Evolutionary conservation across 2,888 invertebrate genomes (phyloP).

Genomic region (Drosophila vallismaia): DNA sequence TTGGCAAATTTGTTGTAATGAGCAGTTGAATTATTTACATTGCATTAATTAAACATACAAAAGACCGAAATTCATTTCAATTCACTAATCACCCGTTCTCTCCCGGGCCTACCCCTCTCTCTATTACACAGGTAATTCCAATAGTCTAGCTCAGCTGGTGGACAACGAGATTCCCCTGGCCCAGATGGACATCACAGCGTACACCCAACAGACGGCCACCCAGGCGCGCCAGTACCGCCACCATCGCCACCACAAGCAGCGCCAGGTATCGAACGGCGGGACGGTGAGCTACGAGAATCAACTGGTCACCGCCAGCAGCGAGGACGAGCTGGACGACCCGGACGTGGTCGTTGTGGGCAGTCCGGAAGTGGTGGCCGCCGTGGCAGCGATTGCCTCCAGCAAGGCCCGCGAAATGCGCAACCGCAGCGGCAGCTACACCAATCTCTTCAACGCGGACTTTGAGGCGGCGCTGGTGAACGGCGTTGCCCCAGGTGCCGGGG

Average conservation of each 20-base stretch:
- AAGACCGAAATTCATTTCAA: conserved; percentile 25
- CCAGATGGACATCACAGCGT: conserved; percentile 81
- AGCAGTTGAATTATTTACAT: conserved; percentile 66
- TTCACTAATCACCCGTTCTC: conserved; percentile 46
- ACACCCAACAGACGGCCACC: conserved; percentile 63
- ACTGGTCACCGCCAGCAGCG: conserved; percentile 62
- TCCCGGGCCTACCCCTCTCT: neutral
- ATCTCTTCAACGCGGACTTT: conserved; percentile 82
- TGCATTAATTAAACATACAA: conserved; percentile 59
- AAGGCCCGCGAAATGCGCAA: conserved; percentile 81
- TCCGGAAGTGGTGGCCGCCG: conserved; percentile 82
- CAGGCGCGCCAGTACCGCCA: conserved; percentile 75
- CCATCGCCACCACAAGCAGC: conserved; percentile 80
- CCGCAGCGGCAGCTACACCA: conserved; percentile 83
- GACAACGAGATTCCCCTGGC: conserved; percentile 87
- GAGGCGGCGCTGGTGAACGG: conserved; percentile 60
- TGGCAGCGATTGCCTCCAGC: conserved; percentile 81
- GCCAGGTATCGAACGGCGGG: conserved; percentile 56
- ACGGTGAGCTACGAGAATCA: conserved; percentile 62
- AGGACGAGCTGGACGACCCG: conserved; percentile 73
- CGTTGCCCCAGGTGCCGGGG: neutral
- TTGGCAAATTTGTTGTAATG: conserved; percentile 78
- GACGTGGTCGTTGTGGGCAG: conserved; percentile 80
- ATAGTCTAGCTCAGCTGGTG: conserved; percentile 88
- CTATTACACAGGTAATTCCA: conserved; percentile 86